Evolutionary conservation across 2,113 vertebrate species (phyloP), one percentile per base, ranked within the genome.

Genomic region (Heloderma charlesbogerti): DNA sequence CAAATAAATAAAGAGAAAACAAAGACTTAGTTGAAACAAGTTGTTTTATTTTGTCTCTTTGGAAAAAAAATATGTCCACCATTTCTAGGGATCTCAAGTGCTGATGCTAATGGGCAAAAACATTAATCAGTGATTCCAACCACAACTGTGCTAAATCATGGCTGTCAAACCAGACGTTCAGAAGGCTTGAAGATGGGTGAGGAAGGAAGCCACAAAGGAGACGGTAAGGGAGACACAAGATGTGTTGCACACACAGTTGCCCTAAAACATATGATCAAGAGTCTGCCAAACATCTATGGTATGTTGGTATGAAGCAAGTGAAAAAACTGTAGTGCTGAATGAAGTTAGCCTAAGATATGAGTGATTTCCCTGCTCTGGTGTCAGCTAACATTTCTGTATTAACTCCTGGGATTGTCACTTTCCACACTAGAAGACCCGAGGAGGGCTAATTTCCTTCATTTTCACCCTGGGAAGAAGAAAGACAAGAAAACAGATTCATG

Each of bases 1-100:
- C 3, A 5, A 63, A 20, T 63, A 20, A 63, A 63, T 20, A 63
- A 63, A 63, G 83, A 48, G 10, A 1, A 87, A 91, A 75, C 82
- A 25, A 25, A 85, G 89, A 57, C 3, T 4, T 87, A 94, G 87
- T 94, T 97, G 92, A 94, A 96, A 96, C 87, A 92, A 86, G 40
- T 88, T 69, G n/a, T 81, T 97, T 97, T 95, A 96, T 96, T 96
- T 88, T 89, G 57, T 94, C 82, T n/a, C 94, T 94, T 84, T 87
- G 93, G 95, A 95, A 87, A 95, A 95, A 93, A 90, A 93, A 88
- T 6, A 92, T 1, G 31, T 96, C 82, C 86, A 91, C 31, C 1
- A 78, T 89, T 89, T 51, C 80, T 89, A 94, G 86, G 90, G 92
- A 92, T 94, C 84, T 85, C 57, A 86, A 91, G 89, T 90, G 92